Conservation (phyloP, 2,797 vertebrate species). For the Cyprinella venusta region DNA sequence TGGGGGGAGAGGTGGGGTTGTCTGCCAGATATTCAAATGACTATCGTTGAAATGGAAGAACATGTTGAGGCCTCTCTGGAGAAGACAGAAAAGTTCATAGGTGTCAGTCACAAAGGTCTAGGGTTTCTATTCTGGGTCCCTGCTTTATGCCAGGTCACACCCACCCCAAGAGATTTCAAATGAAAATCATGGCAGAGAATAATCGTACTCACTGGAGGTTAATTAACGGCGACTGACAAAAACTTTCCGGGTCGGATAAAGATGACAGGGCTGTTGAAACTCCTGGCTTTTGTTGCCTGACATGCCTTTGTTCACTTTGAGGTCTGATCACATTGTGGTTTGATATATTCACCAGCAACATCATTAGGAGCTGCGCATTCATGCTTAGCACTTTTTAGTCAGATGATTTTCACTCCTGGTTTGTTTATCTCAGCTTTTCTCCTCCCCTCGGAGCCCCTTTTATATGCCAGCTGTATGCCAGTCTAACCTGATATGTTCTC, state of each 20-base stretch:
- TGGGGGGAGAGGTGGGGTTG: conserved; percentile 25
- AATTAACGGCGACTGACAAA: conserved; percentile 64
- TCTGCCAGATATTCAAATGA: conserved; percentile 71
- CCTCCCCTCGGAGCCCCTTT: not conserved
- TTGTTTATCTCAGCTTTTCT: conserved; percentile 50
- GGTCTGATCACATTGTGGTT: conserved; percentile 60
- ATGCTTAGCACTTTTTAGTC: conserved; percentile 40
- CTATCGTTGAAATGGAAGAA: conserved; percentile 69
- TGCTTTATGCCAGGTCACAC: conserved; percentile 57
- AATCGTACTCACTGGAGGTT: conserved; percentile 65
- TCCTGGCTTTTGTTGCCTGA: conserved; percentile 53
- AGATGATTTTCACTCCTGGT: conserved; percentile 30
- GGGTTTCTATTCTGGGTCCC: conserved; percentile 68
- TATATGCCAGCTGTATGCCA: conserved; percentile 39
- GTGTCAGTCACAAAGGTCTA: conserved; percentile 71
- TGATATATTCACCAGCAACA: conserved; percentile 50
- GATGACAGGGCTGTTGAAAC: conserved; percentile 48
- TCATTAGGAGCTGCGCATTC: conserved; percentile 45
- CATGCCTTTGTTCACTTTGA: conserved; percentile 59
- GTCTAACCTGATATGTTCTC: conserved; percentile 16
- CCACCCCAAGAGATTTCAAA: conserved; percentile 54
- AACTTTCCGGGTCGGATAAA: conserved; percentile 51
- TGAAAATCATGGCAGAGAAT: conserved; percentile 66
- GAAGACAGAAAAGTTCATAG: conserved; percentile 73
- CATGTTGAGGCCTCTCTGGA: conserved; percentile 56